A percentile compares a stretch with the other conserved stretches of the same genome.
Conservation (phyloP, 2,113 vertebrate genomes). For the Pimephales promelas region DNA sequence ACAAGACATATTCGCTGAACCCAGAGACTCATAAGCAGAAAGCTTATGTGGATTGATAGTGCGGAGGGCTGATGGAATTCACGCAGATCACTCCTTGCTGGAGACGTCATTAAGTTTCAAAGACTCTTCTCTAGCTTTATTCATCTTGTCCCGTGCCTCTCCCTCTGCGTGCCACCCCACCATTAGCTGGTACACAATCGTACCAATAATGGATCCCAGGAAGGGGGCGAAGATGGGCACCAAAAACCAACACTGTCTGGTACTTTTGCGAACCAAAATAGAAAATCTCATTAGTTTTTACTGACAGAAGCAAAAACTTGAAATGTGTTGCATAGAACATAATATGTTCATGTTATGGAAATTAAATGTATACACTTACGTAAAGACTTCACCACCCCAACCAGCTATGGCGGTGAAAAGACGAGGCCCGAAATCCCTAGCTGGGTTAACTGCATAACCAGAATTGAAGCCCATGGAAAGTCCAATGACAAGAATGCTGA, state of each 20-base stretch:
- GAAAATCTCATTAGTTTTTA: background rate
- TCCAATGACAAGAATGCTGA: conserved; percentile 93
- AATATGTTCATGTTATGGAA: background rate
- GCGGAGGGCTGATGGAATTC: background rate
- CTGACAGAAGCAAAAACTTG: background rate
- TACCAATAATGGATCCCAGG: conserved; percentile 83
- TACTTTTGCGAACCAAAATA: conserved; percentile 64
- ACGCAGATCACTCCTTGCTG: conserved; percentile 70
- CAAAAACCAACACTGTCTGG: conserved; percentile 86
- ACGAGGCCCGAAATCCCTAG: conserved; percentile 93
- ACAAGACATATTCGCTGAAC: background rate
- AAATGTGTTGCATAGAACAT: background rate
- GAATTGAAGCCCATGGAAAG: conserved; percentile 98
- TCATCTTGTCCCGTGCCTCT: conserved; percentile 71
- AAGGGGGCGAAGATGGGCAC: conserved; percentile 89
- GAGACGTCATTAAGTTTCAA: conserved; percentile 83
- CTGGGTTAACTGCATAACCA: conserved; percentile 96
- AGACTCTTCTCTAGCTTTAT: conserved; percentile 59
- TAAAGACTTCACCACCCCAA: conserved; percentile 89
- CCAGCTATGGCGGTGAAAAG: conserved; percentile 91
- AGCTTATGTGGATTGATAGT: background rate
- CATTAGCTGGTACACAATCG: conserved; percentile 89
- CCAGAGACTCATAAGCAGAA: conserved; percentile 4
- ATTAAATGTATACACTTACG: conserved; percentile 75
- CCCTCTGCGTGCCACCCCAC: conserved; percentile 89